Conservation (phyloP, 2,797 vertebrate genomes). For the Molothrus ater region DNA sequence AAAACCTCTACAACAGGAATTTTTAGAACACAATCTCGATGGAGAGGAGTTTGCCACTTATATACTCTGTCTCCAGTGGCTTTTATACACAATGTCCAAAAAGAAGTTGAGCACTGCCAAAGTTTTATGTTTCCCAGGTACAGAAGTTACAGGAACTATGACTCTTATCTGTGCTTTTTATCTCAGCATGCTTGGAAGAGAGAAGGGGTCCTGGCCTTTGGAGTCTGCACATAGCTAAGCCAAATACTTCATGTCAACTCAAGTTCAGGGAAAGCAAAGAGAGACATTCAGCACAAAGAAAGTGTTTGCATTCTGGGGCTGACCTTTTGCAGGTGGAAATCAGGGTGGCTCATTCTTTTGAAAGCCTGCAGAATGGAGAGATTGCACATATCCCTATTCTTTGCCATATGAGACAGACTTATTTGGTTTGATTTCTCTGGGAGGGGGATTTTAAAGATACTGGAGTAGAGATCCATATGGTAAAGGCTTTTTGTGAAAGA, state of each 20-base stretch:
- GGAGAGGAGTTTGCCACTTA: background rate
- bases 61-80: background rate
- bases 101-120: background rate
- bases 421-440: background rate
- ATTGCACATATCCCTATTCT: background rate
- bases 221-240: background rate
- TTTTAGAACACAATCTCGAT: background rate
- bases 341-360: background rate
- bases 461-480: background rate
- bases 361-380: background rate
- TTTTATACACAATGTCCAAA: background rate
- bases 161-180: conserved; percentile 29
- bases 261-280: conserved; percentile 30
- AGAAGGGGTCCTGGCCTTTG: conserved; percentile 5
- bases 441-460: background rate
- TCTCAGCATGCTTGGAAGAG: conserved; percentile 20
- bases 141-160: background rate
- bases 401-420: background rate
- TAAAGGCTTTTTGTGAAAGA: background rate
- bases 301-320: background rate
- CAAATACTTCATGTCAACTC: conserved; percentile 27
- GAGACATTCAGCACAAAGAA: background rate
- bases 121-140: conserved; percentile 35
- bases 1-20: background rate
- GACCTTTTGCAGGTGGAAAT: background rate